phyloP scores from a whole-genome alignment of 2,113 vertebrate species.

The Leucopsar rothschildi region DNA sequence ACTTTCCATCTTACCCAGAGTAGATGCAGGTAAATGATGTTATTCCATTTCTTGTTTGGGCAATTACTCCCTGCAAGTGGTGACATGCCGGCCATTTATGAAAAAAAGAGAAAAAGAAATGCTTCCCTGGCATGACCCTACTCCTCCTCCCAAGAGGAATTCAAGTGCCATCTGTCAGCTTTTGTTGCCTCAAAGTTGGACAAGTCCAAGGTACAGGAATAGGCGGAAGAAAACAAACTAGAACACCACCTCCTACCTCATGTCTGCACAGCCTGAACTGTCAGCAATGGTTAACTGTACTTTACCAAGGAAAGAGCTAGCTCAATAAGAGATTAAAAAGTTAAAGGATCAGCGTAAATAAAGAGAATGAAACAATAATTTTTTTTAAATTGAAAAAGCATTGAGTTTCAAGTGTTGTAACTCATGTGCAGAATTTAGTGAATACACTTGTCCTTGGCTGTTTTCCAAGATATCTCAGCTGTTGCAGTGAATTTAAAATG shows the following conservation, averaged over 20 bases:
- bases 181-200: neutral
- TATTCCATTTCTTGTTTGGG: neutral
- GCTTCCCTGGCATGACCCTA: neutral
- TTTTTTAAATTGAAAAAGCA: neutral
- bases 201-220: neutral
- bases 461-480: neutral
- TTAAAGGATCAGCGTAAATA: neutral
- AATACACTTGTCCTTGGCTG: neutral
- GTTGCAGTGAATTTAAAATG: neutral
- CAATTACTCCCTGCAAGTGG: neutral
- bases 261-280: neutral
- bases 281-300: neutral
- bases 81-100: neutral
- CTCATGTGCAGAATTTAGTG: neutral
- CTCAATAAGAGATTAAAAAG: neutral
- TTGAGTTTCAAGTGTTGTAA: neutral
- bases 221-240: neutral
- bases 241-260: neutral
- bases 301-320: neutral
- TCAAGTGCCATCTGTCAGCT: neutral
- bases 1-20: neutral
- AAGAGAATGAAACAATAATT: neutral
- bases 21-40: neutral
- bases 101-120: fast-evolving
- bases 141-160: neutral